Evolutionary conservation across 1,140 invertebrate genomes (phyloP).

Genomic region (Brachionus sp.): DNA sequence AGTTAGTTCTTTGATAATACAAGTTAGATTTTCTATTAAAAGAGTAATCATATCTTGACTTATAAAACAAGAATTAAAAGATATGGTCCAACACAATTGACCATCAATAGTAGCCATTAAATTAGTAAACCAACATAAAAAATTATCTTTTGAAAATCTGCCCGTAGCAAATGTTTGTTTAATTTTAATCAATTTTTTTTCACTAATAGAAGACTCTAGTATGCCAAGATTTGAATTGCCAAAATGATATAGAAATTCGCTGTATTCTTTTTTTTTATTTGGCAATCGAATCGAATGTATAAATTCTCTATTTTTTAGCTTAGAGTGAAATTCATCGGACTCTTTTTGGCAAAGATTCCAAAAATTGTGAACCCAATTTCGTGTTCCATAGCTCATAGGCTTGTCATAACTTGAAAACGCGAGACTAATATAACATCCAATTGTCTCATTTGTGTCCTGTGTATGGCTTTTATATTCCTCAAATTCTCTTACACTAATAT

Average conservation of each 20-base stretch:
- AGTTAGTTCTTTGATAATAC: slow-evolving; percentile 9
- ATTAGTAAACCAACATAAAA: slow-evolving; percentile 25
- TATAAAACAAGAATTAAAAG: slow-evolving; percentile 27
- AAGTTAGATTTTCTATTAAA: slow-evolving; percentile 22
- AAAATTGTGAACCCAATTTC: slow-evolving; percentile 1
- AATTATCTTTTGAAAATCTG: slow-evolving; percentile 24
- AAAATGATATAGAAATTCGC: slow-evolving; percentile 42
- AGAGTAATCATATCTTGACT: slow-evolving; percentile 14
- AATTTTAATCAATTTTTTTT: neutral
- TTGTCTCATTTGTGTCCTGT: neutral
- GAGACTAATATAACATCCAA: slow-evolving; percentile 27
- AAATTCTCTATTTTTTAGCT: neutral
- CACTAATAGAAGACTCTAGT: neutral
- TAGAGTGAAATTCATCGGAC: neutral
- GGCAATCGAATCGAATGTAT: neutral
- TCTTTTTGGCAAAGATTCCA: neutral
- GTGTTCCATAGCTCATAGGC: neutral
- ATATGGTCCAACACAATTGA: slow-evolving; percentile 38
- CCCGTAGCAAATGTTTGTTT: slow-evolving; percentile 30
- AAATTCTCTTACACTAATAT: slow-evolving; percentile 27
- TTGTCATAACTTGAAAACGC: slow-evolving; percentile 3
- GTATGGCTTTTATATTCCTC: neutral
- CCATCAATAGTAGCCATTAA: slow-evolving; percentile 34
- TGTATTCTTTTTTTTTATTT: neutral
- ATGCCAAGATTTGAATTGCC: slow-evolving; percentile 42